A percentile compares a stretch with the other conserved stretches of the same genome.
These are phyloP conservation scores for Scaptomyza cyrtandrae DNA, from an alignment of 2,888 invertebrate genomes.

Conservation along the genomic window DNA sequence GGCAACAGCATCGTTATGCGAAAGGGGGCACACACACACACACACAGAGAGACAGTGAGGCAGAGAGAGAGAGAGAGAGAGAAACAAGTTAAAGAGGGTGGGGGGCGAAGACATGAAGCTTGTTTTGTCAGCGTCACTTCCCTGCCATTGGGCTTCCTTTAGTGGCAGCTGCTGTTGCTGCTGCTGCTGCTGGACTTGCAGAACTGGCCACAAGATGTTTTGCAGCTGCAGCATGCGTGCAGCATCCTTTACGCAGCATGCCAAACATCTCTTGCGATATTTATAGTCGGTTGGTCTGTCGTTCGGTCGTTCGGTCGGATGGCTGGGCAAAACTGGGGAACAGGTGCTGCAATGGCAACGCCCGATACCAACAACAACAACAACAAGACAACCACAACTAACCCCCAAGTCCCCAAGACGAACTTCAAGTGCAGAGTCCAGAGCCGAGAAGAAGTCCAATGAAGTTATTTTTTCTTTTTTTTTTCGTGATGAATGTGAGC, in stretches of 20 bases:
- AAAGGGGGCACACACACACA: neutral
- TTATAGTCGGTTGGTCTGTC: slow-evolving; percentile 67
- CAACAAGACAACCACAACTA: neutral
- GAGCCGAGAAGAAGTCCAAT: slow-evolving; percentile 36
- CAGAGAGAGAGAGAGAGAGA: neutral
- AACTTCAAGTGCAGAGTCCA: neutral
- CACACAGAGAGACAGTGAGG: neutral
- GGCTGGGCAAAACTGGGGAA: slow-evolving; percentile 53
- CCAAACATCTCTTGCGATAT: slow-evolving; percentile 76
- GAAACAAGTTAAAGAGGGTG: neutral
- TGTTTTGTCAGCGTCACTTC: slow-evolving; percentile 76
- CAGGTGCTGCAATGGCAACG: slow-evolving; percentile 71
- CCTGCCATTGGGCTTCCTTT: slow-evolving; percentile 77
- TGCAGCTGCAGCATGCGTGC: slow-evolving; percentile 75
- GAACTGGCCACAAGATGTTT: slow-evolving; percentile 63
- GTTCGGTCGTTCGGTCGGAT: slow-evolving; percentile 1
- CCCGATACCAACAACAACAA: slow-evolving; percentile 39
- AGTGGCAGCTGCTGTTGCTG: slow-evolving; percentile 58
- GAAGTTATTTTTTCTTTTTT: slow-evolving; percentile 68
- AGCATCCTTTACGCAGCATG: slow-evolving; percentile 78
- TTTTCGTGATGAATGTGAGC: slow-evolving; percentile 60
- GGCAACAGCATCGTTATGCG: slow-evolving; percentile 35
- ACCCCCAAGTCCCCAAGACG: slow-evolving; percentile 5
- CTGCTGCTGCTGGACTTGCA: slow-evolving; percentile 39
- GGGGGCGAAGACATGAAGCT: slow-evolving; percentile 41